Conservation (phyloP, 2,113 vertebrate genomes). For the Gallinago undulata region DNA sequence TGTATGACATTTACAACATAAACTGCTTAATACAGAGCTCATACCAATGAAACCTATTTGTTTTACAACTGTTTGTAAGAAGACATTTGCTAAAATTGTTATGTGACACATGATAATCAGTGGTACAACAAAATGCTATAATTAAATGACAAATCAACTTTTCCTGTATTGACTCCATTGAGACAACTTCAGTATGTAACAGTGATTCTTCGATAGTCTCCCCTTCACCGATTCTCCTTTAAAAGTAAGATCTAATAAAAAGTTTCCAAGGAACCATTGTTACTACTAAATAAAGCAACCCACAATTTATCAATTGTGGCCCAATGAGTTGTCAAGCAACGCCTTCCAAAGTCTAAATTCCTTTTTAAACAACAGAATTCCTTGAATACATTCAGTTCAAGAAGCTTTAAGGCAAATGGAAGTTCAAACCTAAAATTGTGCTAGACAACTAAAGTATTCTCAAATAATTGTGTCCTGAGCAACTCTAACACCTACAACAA, state of each 20-base stretch:
- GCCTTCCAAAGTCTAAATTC: background rate
- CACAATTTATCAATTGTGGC: background rate
- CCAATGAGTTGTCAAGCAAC: background rate
- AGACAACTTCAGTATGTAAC: background rate
- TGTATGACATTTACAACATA: conserved; percentile 18
- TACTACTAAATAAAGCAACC: background rate
- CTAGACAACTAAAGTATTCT: background rate
- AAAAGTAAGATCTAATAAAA: background rate
- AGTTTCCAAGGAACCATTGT: background rate
- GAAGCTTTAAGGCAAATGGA: background rate
- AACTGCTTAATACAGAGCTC: conserved; percentile 61
- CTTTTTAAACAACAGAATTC: background rate
- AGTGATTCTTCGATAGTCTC: background rate
- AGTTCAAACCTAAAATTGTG: background rate
- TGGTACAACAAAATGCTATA: conserved; percentile 16
- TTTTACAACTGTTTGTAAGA: conserved; percentile 38
- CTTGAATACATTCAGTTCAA: background rate
- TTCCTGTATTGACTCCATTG: background rate
- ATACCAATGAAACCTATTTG: conserved; percentile 2
- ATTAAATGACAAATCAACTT: background rate
- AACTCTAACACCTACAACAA: background rate
- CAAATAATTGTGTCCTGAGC: background rate
- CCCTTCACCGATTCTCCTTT: background rate
- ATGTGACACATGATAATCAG: background rate
- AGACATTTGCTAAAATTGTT: conserved; percentile 28